These are phyloP conservation scores for Dreissena rostriformis DNA, from an alignment of 1,140 invertebrate species.

Conservation along the genomic window DNA sequence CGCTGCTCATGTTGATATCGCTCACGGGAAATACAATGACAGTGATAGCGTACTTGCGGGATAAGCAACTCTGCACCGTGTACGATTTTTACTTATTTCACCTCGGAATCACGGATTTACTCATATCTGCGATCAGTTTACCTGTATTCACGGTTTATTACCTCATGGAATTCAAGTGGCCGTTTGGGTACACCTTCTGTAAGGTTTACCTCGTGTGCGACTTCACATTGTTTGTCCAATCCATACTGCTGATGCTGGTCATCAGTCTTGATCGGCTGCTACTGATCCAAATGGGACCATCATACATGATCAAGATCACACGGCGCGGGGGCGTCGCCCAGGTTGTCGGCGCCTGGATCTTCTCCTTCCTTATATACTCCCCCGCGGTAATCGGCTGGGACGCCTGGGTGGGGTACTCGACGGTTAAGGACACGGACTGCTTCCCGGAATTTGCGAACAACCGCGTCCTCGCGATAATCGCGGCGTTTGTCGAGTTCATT, in stretches of 20 bases:
- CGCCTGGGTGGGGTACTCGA: conserved; percentile 58
- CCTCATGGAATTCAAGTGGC: conserved; percentile 53
- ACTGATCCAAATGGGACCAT: conserved; percentile 56
- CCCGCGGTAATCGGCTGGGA: conserved; percentile 72
- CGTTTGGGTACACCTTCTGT: conserved; percentile 64
- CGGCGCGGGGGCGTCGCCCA: conserved; percentile 44
- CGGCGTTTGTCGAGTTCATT: conserved; percentile 65
- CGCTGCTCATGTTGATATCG: too few species aligned
- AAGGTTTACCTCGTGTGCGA: conserved; percentile 67
- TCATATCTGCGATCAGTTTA: conserved; percentile 69
- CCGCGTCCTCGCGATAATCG: conserved; percentile 53
- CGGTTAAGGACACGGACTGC: conserved; percentile 55
- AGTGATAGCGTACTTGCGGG: too few species aligned
- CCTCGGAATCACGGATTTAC: conserved; percentile 71
- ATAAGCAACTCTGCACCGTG: conserved; percentile 35
- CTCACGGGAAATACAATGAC: too few species aligned
- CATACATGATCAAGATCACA: conserved; percentile 56
- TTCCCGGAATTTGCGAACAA: conserved; percentile 66
- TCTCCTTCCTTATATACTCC: conserved; percentile 62
- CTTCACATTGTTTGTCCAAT: conserved; percentile 64
- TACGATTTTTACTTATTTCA: conserved; percentile 74
- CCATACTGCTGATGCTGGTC: conserved; percentile 64
- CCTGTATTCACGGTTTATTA: conserved; percentile 62
- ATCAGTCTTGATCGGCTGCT: conserved; percentile 67
- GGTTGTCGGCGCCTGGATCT: conserved; percentile 60